Evolutionary conservation across 1,140 invertebrate genomes (phyloP).

Genomic region (Drosophila repleta): DNA sequence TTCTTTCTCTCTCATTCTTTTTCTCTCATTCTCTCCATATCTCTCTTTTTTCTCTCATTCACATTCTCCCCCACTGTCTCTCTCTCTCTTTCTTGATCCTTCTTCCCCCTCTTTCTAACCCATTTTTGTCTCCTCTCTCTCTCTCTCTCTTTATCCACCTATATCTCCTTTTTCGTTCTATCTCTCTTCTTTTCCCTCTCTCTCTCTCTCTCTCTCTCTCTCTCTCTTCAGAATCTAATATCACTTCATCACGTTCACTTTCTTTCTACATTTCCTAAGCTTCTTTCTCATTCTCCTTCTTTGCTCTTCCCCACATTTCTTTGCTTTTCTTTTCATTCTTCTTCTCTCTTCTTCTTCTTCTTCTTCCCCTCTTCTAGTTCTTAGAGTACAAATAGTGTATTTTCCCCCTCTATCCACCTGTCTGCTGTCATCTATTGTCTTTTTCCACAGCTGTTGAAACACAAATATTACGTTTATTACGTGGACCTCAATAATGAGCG

Average conservation of each 20-base stretch:
- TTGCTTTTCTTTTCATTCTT: too few species aligned
- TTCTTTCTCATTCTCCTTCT: background rate
- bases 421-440: constrained; percentile 1
- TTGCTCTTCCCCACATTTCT: too few species aligned
- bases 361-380: too few species aligned
- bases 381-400: background rate
- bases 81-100: background rate
- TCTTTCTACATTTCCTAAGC: background rate
- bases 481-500: too few species aligned
- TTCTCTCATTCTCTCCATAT: background rate
- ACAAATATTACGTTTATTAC: background rate
- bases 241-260: background rate
- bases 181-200: background rate
- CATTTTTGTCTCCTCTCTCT: background rate
- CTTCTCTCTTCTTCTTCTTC: too few species aligned
- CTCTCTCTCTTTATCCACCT: background rate
- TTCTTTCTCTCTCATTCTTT: background rate
- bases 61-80: background rate
- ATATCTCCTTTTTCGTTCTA: background rate
- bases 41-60: background rate
- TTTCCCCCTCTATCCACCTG: background rate
- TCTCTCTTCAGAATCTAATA: background rate
- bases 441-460: constrained; percentile 23
- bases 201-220: background rate
- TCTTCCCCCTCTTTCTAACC: too few species aligned